Evolutionary conservation across 1,140 invertebrate genomes (phyloP), one percentile per base, ranked within the genome.

Genomic region (Heliconius eleuchia): DNA sequence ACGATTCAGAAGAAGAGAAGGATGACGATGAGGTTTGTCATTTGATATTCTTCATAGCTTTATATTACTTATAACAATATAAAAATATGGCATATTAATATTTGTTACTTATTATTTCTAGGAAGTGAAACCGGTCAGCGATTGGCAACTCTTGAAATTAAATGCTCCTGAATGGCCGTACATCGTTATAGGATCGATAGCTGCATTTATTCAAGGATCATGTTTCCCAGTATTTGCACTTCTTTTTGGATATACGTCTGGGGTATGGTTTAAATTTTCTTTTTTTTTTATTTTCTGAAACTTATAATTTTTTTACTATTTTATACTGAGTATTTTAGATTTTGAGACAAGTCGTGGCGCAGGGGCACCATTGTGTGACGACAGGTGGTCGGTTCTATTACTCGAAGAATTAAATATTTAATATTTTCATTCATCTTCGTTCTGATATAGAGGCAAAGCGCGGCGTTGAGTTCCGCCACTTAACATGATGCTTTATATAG

Each of bases 151-250:
- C 66, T 89, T 98, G 79, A 96, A 95, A 80, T 85, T 97, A 71
- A 98, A 98, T 87, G 95, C 95, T 23, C 96, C 97, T 0, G 98
- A 99, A 94, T 98, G 97, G 97, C 95, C 94, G 0, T 96, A 95
- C 60, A 96, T 99, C 71, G 71, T 97, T 0, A 88, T 97, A 71
- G 98, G 98, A 11, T 95, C 96, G 73, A 85, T 98, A 7, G 96
- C 96, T 3, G 96, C 98, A 3, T 94, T 96, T 1, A 89, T 97
- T 16, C 96, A 97, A 82, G 98, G 98, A 18, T 95, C 96, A 4
- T 96, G 96, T 46, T 97, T 98, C 80, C 98, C 98, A 2, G 94
- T 96, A 0, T 99, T 98, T 94, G 97, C 98, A 0, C 94, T 99
- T 9, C 92, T 99, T 1, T 98, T 99, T 84, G 97, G 98, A 72